These are phyloP conservation scores for Allophyes oxyacanthae DNA, from an alignment of 2,888 invertebrate species.

Conservation along the genomic window DNA sequence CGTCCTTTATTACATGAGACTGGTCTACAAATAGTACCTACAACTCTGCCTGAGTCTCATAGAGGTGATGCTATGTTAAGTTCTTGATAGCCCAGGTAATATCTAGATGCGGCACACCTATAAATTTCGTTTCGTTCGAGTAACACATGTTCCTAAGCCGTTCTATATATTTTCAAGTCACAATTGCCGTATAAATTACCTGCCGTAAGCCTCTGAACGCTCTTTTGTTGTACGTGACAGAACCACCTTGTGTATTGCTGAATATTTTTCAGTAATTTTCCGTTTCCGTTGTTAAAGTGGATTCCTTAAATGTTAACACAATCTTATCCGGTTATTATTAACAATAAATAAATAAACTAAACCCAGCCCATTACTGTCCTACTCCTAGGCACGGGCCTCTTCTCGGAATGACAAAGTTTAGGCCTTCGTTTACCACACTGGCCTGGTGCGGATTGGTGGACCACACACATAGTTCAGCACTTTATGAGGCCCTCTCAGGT, in stretches of 20 bases:
- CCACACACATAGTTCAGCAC: too few species aligned
- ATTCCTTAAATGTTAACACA: conserved; percentile 18
- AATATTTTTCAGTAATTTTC: conserved; percentile 17
- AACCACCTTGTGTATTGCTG: conserved; percentile 22
- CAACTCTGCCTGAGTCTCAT: too few species aligned
- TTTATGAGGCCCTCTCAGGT: too few species aligned
- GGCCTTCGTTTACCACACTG: too few species aligned
- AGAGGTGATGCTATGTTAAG: too few species aligned
- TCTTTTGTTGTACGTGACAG: conserved; percentile 52
- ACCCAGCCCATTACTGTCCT: too few species aligned
- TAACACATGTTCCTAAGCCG: conserved; percentile 24
- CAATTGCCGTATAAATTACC: conserved; percentile 54
- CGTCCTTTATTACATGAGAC: too few species aligned
- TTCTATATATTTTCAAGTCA: conserved; percentile 42
- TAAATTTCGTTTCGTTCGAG: conserved; percentile 25
- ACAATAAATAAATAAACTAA: neutral
- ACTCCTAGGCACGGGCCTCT: too few species aligned
- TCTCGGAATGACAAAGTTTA: too few species aligned
- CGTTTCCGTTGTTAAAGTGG: neutral
- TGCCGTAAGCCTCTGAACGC: conserved; percentile 34
- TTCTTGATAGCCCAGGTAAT: conserved; percentile 7
- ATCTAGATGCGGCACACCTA: conserved; percentile 2
- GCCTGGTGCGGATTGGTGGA: too few species aligned
- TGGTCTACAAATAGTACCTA: too few species aligned
- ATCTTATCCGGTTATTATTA: neutral